Base-by-base conservation (phyloP, 2,888 invertebrate species). In the Eupithecia insigniata region DNA sequence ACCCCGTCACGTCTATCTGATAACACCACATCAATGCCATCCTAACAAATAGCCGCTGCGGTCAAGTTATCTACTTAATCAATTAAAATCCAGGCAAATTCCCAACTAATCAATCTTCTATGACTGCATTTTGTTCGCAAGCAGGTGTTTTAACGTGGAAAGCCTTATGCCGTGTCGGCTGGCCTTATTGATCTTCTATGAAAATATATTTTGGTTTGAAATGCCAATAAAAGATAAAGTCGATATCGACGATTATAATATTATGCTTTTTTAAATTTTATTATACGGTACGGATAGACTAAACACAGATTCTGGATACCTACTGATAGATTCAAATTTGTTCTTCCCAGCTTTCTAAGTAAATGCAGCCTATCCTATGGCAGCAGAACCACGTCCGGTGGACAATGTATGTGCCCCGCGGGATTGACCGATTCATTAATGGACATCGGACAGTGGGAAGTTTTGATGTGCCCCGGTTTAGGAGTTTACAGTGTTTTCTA, bases 51-150 rank as follows among this genome's bases (percentile, higher is more conserved):
- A 76, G 73, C 74, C 78, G 73, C 79, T 61, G 73, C 71, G 81
- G 81, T 83, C 78, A 85, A 85, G 79, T 85, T 83, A 76, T 79
- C 81, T 84, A 82, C 85, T 87, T 87, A 80, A 87, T 88, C 88
- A 88, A 89, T 89, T 89, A 89, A 85, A 85, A 87, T 85, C 82
- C 83, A 82, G 82, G 83, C 85, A 84, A 87, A 87, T 84, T 84
- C 82, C 79, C 77, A 86, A 83, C 83, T 84, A 84, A 88, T 88
- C 88, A 84, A 85, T 88, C 88, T 86, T 85, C 80, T 74, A 78
- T 70, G 77, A 26, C 28, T 36, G 71, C 14, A 18, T 55, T 67
- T 55, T 7, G 1, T 2, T 16, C 28, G 60, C 18, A 73, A 67
- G 60, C 73, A 2, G 73, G 60, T 55, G 14, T 51, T 51, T 10